phyloP scores from a whole-genome alignment of 2,113 vertebrate genomes.

The Alouatta palliata region DNA sequence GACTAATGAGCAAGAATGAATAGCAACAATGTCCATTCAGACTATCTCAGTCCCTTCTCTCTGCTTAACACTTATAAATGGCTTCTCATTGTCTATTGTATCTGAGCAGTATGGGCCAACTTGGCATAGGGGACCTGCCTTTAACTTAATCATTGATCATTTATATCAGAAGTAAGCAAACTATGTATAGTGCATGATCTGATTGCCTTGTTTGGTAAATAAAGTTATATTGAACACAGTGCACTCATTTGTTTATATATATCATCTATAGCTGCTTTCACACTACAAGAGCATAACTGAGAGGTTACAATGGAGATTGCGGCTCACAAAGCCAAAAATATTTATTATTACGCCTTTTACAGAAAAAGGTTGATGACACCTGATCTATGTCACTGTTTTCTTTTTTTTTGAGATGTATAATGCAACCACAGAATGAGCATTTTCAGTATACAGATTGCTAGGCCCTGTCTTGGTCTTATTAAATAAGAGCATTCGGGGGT shows the following conservation, averaged over 20 bases:
- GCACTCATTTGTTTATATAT: neutral
- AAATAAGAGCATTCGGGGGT: neutral
- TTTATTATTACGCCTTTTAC: neutral
- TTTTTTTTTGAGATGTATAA: neutral
- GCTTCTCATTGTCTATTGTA: neutral
- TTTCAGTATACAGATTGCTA: neutral
- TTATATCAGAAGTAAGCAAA: neutral
- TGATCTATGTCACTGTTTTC: neutral
- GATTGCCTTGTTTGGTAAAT: neutral
- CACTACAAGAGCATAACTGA: neutral
- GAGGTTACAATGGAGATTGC: neutral
- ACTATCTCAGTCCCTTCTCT: neutral
- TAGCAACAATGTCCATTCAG: conserved; percentile 17
- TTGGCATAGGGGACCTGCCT: neutral
- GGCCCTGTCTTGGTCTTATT: neutral
- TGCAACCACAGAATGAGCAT: neutral
- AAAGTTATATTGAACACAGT: conserved; percentile 9
- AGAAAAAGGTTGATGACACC: neutral
- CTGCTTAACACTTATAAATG: neutral
- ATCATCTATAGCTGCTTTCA: neutral
- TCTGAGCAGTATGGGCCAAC: neutral
- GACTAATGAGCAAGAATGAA: neutral
- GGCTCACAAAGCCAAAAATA: neutral
- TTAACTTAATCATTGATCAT: neutral
- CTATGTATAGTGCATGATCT: neutral